Evolutionary conservation across 2,888 invertebrate species (phyloP).

Genomic region (Margaritifera margaritifera): DNA sequence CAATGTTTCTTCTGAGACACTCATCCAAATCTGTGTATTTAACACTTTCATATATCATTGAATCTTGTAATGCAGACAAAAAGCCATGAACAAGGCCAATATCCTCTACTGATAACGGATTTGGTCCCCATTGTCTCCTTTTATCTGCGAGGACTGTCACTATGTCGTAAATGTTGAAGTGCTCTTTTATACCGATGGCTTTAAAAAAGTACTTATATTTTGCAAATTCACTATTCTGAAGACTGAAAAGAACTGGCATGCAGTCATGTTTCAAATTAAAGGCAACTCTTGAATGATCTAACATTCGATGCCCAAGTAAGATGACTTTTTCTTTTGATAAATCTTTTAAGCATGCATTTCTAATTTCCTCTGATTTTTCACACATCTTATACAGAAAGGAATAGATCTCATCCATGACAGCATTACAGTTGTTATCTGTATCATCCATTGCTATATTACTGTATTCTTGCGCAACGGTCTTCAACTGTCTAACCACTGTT

Average conservation of each 20-base stretch:
- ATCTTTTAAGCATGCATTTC: not conserved
- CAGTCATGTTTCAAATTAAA: slow-evolving; percentile 12
- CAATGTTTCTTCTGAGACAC: slow-evolving; percentile 12
- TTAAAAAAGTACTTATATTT: slow-evolving; percentile 8
- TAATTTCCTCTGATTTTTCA: not conserved
- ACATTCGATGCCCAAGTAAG: slow-evolving; percentile 2
- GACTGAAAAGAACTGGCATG: slow-evolving; percentile 5
- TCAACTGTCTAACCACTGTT: slow-evolving; percentile 2
- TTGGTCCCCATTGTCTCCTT: slow-evolving; percentile 1
- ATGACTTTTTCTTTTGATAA: slow-evolving; percentile 1
- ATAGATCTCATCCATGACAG: slow-evolving; percentile 7
- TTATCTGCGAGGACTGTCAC: slow-evolving; percentile 3
- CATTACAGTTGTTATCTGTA: too few species aligned
- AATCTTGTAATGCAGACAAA: slow-evolving; percentile 12
- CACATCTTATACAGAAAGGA: slow-evolving; percentile 1
- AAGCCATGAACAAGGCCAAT: slow-evolving; percentile 12
- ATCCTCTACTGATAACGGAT: slow-evolving; percentile 6
- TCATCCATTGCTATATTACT: too few species aligned
- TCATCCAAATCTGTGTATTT: slow-evolving; percentile 10
- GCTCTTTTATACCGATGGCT: slow-evolving; percentile 10
- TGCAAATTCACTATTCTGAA: not conserved
- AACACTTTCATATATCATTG: not conserved
- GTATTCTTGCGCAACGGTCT: too few species aligned
- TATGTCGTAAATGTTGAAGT: not conserved
- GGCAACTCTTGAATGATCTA: not conserved